Base-by-base conservation (phyloP, 2,888 invertebrate genomes). In the Sesamia inferens region DNA sequence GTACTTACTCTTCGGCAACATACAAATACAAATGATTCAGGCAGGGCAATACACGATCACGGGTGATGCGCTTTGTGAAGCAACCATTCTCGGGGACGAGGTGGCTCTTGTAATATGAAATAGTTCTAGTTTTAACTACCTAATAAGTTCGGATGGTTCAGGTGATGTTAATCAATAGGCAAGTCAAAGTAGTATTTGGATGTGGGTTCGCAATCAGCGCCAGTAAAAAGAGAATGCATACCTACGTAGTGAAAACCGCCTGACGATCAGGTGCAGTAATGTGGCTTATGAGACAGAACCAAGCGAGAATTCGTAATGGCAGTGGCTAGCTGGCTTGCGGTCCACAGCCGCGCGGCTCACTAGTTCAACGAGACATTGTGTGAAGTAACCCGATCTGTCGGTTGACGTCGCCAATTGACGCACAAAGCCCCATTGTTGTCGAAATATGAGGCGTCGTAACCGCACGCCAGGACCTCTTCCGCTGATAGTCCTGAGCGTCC, bases 381-480 rank as follows among this genome's bases (percentile, higher is more conserved):
- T 55, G 76, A 76, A 68, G 65, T 83, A 83, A 77, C 70, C 78
- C 61, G 71, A 74, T 78, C 74, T 68, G 74, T 63, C 75, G 75
- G 58, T 74, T 79, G 80, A 76, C 76, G 76, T 70, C 79, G 76
- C 73, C 86, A 90, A 91, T 90, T 90, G 91, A 79, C 77, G 80
- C 79, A 91, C 91, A 91, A 91, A 87, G 78, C 48, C 63, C 70
- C 71, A 84, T 88, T 87, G 84, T 84, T 71, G 83, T 71, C 62
- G 54, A 68, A 63, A 62, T 65, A 57, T 62, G 69, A 69, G 71
- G 58, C 81, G 73, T 68, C 69, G 76, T 64, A 61, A 71, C 42
- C 55, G 66, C 58, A 10, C 61, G 65, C 55, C 64, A 10, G 10
- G 55, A 22, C 55, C 47, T 66, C 63, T 69, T 64, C 68, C 63